Percentiles rank a stretch among this genome's conserved stretches.
Evolutionary conservation across 2,888 invertebrate genomes (phyloP).

Genomic region (Ariolimax columbianus): DNA sequence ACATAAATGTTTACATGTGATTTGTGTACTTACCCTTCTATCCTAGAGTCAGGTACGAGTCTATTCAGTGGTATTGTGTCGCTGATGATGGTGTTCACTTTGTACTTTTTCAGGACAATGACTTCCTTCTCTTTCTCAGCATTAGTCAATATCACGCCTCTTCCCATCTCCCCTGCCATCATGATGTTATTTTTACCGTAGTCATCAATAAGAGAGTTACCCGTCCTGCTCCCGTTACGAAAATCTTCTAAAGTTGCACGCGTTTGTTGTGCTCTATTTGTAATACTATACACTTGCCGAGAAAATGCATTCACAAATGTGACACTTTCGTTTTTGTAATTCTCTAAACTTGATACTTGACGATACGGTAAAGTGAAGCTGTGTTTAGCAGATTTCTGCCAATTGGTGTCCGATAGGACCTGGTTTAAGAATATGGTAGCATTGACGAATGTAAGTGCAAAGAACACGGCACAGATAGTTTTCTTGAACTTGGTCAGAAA

Average conservation of each 20-base stretch:
- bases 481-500: neutral
- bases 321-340: neutral
- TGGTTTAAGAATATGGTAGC: neutral
- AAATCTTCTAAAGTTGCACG: slow-evolving; percentile 37
- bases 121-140: slow-evolving; percentile 55
- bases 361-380: too few species aligned
- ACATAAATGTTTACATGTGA: too few species aligned
- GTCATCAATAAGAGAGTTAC: slow-evolving; percentile 52
- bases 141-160: slow-evolving; percentile 60
- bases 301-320: neutral
- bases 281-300: too few species aligned
- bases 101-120: slow-evolving; percentile 55
- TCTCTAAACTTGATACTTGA: too few species aligned
- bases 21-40: slow-evolving; percentile 61
- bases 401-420: too few species aligned
- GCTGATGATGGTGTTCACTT: slow-evolving; percentile 66
- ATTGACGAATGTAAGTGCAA: neutral
- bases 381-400: too few species aligned
- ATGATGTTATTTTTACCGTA: slow-evolving; percentile 29
- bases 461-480: neutral
- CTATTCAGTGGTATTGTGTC: slow-evolving; percentile 68
- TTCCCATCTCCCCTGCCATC: slow-evolving; percentile 62
- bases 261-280: neutral
- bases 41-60: slow-evolving; percentile 68
- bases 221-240: slow-evolving; percentile 19